Percentiles rank a stretch among this genome's conserved stretches.
These are phyloP conservation scores for Eulemur rubriventer DNA, from an alignment of 2,797 vertebrate species.

Conservation along the genomic window DNA sequence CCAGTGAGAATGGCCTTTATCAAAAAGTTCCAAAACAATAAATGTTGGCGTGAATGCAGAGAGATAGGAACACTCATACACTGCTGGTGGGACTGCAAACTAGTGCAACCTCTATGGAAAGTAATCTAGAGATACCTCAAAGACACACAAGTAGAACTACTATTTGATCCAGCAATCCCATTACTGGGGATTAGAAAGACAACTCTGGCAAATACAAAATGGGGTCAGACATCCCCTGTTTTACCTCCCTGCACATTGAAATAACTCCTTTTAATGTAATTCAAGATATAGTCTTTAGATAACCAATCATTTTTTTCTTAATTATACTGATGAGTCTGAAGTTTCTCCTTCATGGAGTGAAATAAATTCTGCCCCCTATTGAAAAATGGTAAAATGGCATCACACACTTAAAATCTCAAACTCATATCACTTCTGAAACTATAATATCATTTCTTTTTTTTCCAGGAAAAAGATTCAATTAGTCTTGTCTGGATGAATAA, in stretches of 20 bases:
- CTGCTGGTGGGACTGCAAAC: too few species aligned
- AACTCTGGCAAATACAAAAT: neutral
- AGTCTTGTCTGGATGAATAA: neutral
- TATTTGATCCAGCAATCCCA: too few species aligned
- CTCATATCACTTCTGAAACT: neutral
- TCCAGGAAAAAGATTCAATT: neutral
- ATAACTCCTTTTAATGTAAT: neutral
- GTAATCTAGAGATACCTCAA: too few species aligned
- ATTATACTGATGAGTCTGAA: neutral
- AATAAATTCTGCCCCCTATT: neutral
- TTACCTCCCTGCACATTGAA: neutral
- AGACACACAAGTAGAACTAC: too few species aligned
- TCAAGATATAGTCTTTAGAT: neutral
- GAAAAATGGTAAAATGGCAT: conserved; percentile 3
- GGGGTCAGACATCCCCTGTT: neutral
- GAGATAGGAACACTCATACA: too few species aligned
- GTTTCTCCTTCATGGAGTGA: neutral
- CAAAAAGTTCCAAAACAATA: too few species aligned
- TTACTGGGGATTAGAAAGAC: neutral
- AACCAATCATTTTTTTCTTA: neutral
- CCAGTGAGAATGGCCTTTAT: too few species aligned
- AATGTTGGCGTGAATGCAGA: too few species aligned
- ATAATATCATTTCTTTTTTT: neutral
- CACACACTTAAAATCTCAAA: neutral
- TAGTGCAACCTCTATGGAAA: too few species aligned